Percentiles rank a stretch among this genome's conserved stretches.
These are phyloP conservation scores for Amblyopsis hoosieri DNA, from an alignment of 2,797 vertebrate species.

Conservation along the genomic window DNA sequence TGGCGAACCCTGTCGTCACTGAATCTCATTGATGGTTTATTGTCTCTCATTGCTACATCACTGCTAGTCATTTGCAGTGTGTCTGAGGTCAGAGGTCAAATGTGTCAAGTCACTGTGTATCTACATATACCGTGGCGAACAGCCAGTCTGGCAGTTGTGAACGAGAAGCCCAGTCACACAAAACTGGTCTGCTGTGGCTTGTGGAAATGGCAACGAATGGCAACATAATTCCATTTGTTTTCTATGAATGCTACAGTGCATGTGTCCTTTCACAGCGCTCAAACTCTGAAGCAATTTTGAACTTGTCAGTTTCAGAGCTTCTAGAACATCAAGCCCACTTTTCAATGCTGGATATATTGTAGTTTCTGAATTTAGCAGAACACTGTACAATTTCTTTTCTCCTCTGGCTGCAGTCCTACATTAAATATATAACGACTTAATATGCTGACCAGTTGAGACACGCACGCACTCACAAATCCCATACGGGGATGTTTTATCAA, in stretches of 20 bases:
- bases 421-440: neutral
- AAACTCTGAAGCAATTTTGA: neutral
- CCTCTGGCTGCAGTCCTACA: neutral
- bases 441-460: neutral
- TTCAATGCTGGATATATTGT: slow-evolving; percentile 8
- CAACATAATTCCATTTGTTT: neutral
- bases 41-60: too few relatives aligned
- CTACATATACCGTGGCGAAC: too few relatives aligned
- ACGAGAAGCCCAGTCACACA: slow-evolving; percentile 10
- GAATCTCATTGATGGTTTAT: too few relatives aligned
- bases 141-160: too few relatives aligned
- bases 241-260: too few relatives aligned
- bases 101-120: too few relatives aligned
- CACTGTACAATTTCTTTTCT: neutral
- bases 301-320: neutral
- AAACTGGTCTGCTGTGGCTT: slow-evolving; percentile 11
- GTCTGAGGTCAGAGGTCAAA: slow-evolving; percentile 5
- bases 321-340: neutral
- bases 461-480: neutral
- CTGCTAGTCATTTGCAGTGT: neutral
- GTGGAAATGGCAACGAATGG: slow-evolving; percentile 5
- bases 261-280: neutral
- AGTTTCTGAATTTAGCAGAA: slow-evolving; percentile 11
- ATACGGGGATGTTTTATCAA: neutral
- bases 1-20: too few relatives aligned